phyloP scores from a whole-genome alignment of 2,113 vertebrate species.

The Pelmatolapia mariae region DNA sequence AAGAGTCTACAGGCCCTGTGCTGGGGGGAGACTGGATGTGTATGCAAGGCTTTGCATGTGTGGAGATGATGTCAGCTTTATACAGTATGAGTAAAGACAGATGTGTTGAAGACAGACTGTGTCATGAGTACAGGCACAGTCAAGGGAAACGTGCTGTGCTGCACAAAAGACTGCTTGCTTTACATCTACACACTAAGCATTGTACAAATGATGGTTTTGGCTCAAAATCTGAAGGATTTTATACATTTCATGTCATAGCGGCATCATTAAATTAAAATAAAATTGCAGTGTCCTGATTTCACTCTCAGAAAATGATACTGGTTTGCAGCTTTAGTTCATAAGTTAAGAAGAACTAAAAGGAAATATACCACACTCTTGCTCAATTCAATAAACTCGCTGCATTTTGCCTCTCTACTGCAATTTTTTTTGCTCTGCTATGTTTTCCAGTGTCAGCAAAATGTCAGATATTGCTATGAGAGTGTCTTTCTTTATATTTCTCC shows the following conservation, averaged over 20 bases:
- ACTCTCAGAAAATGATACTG: neutral
- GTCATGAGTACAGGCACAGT: constrained; percentile 9
- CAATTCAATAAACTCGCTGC: neutral
- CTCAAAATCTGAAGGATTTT: neutral
- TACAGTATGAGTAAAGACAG: constrained; percentile 56
- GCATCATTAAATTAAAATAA: neutral
- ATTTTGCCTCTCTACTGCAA: neutral
- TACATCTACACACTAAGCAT: neutral
- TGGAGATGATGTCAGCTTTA: constrained; percentile 50
- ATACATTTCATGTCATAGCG: neutral
- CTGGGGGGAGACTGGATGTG: neutral
- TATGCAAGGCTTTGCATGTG: constrained; percentile 1
- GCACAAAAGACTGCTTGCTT: neutral
- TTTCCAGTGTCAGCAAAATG: neutral
- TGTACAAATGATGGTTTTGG: neutral
- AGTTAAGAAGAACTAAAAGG: neutral
- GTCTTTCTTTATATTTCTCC: neutral
- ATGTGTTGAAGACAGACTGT: constrained; percentile 43
- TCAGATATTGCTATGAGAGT: neutral
- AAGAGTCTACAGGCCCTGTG: constrained; percentile 16
- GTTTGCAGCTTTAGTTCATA: neutral
- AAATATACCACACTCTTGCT: neutral
- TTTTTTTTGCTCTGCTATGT: neutral
- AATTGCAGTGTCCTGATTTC: neutral
- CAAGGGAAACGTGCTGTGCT: neutral